phyloP scores from a whole-genome alignment of 2,113 vertebrate genomes.

The Xiphias gladius region DNA sequence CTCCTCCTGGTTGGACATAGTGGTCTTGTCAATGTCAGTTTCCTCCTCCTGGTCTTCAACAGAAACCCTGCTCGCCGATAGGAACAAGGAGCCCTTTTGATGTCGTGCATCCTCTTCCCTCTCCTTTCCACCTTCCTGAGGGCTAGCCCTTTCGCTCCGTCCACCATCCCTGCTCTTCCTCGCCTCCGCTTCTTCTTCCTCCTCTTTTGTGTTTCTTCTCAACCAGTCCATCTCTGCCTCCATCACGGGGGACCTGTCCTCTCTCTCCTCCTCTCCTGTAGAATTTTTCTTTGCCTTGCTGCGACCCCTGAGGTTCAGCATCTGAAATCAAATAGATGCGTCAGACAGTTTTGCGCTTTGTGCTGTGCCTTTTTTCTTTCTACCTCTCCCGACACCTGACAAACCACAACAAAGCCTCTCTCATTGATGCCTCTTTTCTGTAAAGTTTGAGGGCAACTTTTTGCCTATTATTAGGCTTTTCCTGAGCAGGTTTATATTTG shows the following conservation, averaged over 20 bases:
- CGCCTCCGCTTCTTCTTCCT: slow-evolving; percentile 45
- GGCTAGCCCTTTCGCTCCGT: slow-evolving; percentile 37
- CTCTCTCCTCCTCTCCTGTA: slow-evolving; percentile 65
- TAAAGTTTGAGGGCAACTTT: slow-evolving; percentile 57
- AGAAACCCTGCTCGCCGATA: slow-evolving; percentile 42
- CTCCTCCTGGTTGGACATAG: slow-evolving; percentile 50
- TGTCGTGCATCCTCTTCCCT: slow-evolving; percentile 26
- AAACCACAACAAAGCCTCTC: slow-evolving; percentile 76
- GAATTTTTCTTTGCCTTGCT: slow-evolving; percentile 79
- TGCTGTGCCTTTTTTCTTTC: slow-evolving; percentile 54
- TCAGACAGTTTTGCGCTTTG: slow-evolving; percentile 60
- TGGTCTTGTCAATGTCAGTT: slow-evolving; percentile 59
- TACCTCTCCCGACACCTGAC: slow-evolving; percentile 78
- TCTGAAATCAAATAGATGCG: slow-evolving; percentile 78
- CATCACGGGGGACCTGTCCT: slow-evolving; percentile 60
- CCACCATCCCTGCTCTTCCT: slow-evolving; percentile 50
- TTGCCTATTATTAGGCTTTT: slow-evolving; percentile 76
- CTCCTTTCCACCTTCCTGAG: slow-evolving; percentile 41
- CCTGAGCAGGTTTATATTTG: slow-evolving; percentile 52
- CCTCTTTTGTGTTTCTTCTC: slow-evolving; percentile 50
- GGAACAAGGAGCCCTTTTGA: slow-evolving; percentile 53
- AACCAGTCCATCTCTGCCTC: slow-evolving; percentile 78
- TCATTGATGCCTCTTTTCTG: slow-evolving; percentile 71
- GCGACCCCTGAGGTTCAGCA: slow-evolving; percentile 81
- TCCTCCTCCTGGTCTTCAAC: slow-evolving; percentile 70